Percentiles rank a stretch among this genome's conserved stretches.
Conservation (phyloP, 2,113 vertebrate genomes). For the Laticauda colubrina region DNA sequence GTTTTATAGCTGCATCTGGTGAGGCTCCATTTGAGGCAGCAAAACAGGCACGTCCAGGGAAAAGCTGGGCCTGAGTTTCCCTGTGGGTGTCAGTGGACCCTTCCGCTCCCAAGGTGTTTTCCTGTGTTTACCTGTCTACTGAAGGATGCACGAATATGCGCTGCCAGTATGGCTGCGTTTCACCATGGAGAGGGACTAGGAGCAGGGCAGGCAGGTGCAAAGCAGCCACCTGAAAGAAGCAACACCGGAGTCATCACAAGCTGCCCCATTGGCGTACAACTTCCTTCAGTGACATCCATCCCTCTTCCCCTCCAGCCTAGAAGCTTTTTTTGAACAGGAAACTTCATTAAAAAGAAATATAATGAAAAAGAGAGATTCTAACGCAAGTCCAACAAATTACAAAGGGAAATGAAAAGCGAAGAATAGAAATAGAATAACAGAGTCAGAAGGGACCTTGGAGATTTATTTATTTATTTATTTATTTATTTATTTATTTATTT, state of each 20-base stretch:
- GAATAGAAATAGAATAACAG: too few species aligned
- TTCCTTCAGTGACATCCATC: constrained; percentile 18
- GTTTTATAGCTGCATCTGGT: neutral
- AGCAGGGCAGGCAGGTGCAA: constrained; percentile 26
- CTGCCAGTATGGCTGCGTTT: constrained; percentile 55
- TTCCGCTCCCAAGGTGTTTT: constrained; percentile 52
- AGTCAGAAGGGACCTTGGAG: too few species aligned
- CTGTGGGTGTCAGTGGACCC: neutral
- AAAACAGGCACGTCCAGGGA: neutral
- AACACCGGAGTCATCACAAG: constrained; percentile 30
- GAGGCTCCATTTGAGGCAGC: neutral
- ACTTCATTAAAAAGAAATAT: too few species aligned
- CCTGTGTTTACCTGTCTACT: constrained; percentile 12
- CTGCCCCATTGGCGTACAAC: constrained; percentile 41
- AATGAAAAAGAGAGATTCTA: too few species aligned
- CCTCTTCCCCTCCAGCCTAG: neutral
- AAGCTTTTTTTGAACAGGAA: neutral
- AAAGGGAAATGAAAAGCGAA: too few species aligned
- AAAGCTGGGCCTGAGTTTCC: neutral
- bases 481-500: too few species aligned
- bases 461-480: too few species aligned
- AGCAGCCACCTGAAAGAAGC: constrained; percentile 57
- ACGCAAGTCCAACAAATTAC: too few species aligned
- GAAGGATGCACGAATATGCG: constrained; percentile 47
- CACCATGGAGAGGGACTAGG: constrained; percentile 51